These are phyloP conservation scores for Ardeotis arabs DNA, from an alignment of 2,113 vertebrate species.

Conservation along the genomic window DNA sequence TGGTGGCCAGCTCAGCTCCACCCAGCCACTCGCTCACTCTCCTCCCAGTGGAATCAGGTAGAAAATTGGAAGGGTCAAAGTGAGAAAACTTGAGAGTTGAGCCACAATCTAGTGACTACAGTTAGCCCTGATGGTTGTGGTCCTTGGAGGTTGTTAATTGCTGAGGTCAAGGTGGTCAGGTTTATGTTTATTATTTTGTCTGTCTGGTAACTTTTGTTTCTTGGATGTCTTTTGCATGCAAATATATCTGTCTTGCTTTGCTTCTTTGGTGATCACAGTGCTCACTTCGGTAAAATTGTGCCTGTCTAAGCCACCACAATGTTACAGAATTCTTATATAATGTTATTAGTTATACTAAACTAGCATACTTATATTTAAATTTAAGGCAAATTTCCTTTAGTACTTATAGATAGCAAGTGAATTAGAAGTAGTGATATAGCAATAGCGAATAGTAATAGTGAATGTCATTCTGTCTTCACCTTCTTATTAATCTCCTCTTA, in stretches of 20 bases:
- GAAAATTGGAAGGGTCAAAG: background rate
- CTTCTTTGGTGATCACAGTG: background rate
- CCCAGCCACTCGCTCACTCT: fast-evolving
- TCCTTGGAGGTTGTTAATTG: background rate
- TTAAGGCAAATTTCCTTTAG: background rate
- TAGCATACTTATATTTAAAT: background rate
- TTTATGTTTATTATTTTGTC: background rate
- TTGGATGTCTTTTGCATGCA: background rate
- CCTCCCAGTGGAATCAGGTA: fast-evolving
- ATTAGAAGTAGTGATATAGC: no score
- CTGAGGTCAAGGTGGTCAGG: background rate
- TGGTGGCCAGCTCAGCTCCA: background rate
- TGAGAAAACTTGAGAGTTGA: background rate
- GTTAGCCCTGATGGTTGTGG: fast-evolving
- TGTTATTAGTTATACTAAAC: background rate
- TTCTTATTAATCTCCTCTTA: background rate
- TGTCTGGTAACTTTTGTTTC: background rate
- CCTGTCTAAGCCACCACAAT: background rate
- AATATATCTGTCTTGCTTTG: background rate
- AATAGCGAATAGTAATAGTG: no score
- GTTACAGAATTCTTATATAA: background rate
- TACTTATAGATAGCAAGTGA: background rate
- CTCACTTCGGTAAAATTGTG: background rate
- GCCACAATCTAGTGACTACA: background rate
- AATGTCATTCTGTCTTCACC: background rate